Evolutionary conservation across 2,113 vertebrate genomes (phyloP).

Genomic region (Antigone vipio): DNA sequence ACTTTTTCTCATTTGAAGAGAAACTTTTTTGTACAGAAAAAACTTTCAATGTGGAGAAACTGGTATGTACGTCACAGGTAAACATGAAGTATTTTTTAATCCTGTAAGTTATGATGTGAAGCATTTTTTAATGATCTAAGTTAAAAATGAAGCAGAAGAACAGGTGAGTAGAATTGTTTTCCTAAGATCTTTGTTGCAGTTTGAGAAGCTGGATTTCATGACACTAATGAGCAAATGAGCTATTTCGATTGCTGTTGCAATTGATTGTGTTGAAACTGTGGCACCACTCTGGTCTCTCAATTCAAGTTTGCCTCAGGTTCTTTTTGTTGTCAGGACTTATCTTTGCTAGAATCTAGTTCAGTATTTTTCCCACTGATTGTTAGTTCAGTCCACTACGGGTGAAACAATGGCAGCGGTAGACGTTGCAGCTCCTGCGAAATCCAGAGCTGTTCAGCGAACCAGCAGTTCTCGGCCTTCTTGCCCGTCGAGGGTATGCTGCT

Average conservation of each 20-base stretch:
- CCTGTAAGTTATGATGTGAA: not conserved
- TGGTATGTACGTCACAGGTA: not conserved
- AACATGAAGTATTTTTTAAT: not conserved
- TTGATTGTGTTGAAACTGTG: not conserved
- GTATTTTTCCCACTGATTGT: not conserved
- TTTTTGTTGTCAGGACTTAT: not conserved
- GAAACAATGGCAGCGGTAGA: not conserved
- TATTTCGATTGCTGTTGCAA: not conserved
- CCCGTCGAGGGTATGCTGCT: not conserved
- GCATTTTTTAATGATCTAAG: not conserved
- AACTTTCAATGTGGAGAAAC: not conserved
- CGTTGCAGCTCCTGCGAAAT: accelerated
- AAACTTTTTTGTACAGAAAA: not conserved
- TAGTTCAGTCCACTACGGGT: not conserved
- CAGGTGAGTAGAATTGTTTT: not conserved
- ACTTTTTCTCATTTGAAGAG: not conserved
- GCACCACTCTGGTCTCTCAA: not conserved
- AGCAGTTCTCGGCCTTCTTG: not conserved
- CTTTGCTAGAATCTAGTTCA: not conserved
- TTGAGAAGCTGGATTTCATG: not conserved
- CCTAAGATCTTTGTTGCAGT: not conserved
- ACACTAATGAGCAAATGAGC: not conserved
- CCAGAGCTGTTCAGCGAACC: not conserved
- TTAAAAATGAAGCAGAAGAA: not conserved
- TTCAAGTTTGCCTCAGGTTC: not conserved